Evolutionary conservation across 2,113 vertebrate genomes (phyloP).

Genomic region (Apus apus): DNA sequence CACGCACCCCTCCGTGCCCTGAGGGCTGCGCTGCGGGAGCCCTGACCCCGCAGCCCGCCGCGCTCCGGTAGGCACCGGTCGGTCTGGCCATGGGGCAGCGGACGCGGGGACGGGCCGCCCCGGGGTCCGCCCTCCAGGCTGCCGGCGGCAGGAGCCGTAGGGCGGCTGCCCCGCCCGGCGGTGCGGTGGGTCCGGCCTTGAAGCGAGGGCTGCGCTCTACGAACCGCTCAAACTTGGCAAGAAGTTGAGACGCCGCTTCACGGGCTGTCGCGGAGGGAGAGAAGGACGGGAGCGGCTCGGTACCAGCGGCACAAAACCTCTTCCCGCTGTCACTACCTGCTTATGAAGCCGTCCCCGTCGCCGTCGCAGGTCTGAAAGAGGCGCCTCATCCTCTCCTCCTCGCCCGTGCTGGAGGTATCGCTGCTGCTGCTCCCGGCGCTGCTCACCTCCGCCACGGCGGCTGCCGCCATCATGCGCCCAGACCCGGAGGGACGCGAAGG

Average conservation of each 20-base stretch:
- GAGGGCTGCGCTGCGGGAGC: too few relatives aligned
- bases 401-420: constrained; percentile 82
- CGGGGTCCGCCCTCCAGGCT: too few relatives aligned
- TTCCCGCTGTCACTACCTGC: constrained; percentile 72
- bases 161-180: background rate
- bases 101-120: background rate
- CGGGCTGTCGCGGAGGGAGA: background rate
- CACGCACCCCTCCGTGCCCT: too few relatives aligned
- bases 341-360: constrained; percentile 82
- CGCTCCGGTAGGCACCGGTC: too few relatives aligned
- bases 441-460: constrained; percentile 47
- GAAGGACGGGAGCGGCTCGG: background rate
- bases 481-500: background rate
- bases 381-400: constrained; percentile 81
- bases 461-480: constrained; percentile 77
- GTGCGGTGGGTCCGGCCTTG: background rate
- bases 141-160: background rate
- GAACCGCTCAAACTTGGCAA: background rate
- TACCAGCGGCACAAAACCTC: background rate
- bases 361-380: constrained; percentile 85
- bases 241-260: background rate
- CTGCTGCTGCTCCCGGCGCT: constrained; percentile 74
- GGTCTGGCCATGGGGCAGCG: too few relatives aligned
- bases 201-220: background rate
- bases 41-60: too few relatives aligned